A percentile compares a stretch with the other conserved stretches of the same genome.
phyloP scores from a whole-genome alignment of 2,888 invertebrate species.

The Sicus ferrugineus region DNA sequence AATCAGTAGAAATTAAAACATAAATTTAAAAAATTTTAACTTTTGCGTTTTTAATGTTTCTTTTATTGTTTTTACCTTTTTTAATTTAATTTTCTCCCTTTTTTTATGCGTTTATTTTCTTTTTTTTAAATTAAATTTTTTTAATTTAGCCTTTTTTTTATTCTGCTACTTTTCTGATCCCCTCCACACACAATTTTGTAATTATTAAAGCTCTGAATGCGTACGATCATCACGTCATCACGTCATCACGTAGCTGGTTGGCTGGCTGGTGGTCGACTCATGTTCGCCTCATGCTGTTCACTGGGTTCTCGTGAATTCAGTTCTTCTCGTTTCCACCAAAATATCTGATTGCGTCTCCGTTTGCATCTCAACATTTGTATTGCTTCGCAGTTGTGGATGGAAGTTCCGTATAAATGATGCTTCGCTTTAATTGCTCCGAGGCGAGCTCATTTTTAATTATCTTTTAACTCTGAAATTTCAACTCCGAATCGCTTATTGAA shows the following conservation, averaged over 20 bases:
- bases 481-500: no score
- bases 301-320: no score
- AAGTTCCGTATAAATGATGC: neutral
- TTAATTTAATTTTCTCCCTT: neutral
- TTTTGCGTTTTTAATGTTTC: no score
- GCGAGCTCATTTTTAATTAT: constrained; percentile 1
- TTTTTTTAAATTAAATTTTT: neutral
- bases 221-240: no score
- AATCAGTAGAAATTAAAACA: neutral
- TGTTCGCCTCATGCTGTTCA: neutral
- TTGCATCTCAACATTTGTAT: no score
- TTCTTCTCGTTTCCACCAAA: no score
- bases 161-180: neutral
- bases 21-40: neutral
- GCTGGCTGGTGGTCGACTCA: no score
- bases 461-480: neutral
- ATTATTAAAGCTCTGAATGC: no score
- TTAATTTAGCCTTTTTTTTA: neutral
- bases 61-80: neutral
- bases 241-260: no score
- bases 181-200: no score
- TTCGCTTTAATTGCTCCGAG: neutral
- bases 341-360: no score
- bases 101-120: neutral
- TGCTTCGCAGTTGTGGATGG: neutral